phyloP scores from a whole-genome alignment of 2,113 vertebrate species.

The Siphamia tubifer region DNA sequence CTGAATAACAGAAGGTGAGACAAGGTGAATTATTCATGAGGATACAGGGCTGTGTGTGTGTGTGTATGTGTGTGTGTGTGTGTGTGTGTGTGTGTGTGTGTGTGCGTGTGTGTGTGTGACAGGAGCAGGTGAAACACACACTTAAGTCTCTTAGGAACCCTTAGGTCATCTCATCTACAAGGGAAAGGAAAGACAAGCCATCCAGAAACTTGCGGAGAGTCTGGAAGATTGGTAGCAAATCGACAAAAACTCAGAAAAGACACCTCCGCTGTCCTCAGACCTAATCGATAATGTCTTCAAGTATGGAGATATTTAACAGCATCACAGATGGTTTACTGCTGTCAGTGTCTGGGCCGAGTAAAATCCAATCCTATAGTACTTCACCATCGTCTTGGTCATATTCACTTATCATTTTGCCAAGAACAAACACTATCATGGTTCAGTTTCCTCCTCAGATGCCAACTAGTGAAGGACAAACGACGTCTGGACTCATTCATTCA shows the following conservation, averaged over 20 bases:
- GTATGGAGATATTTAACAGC: not conserved
- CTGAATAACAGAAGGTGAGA: constrained; percentile 76
- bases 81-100: constrained; percentile 14
- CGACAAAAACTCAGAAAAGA: not conserved
- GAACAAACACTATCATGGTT: too few species aligned
- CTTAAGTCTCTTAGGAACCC: constrained; percentile 25
- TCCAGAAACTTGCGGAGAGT: constrained; percentile 48
- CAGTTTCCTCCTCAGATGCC: too few species aligned
- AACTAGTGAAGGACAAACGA: too few species aligned
- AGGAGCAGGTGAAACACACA: constrained; percentile 34
- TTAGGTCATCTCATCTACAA: constrained; percentile 44
- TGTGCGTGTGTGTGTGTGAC: constrained; percentile 29
- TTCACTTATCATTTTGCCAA: too few species aligned
- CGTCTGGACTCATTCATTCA: too few species aligned
- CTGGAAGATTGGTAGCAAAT: constrained; percentile 36
- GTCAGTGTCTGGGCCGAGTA: too few species aligned
- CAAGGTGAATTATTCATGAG: constrained; percentile 72
- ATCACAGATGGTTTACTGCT: too few species aligned
- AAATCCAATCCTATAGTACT: too few species aligned
- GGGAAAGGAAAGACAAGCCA: constrained; percentile 31
- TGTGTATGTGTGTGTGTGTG: constrained; percentile 12
- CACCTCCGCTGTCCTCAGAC: not conserved
- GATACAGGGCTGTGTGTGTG: constrained; percentile 20
- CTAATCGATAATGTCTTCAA: not conserved
- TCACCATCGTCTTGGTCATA: too few species aligned